These are phyloP conservation scores for Chydorus sphaericus DNA, from an alignment of 2,888 invertebrate species.

Conservation along the genomic window DNA sequence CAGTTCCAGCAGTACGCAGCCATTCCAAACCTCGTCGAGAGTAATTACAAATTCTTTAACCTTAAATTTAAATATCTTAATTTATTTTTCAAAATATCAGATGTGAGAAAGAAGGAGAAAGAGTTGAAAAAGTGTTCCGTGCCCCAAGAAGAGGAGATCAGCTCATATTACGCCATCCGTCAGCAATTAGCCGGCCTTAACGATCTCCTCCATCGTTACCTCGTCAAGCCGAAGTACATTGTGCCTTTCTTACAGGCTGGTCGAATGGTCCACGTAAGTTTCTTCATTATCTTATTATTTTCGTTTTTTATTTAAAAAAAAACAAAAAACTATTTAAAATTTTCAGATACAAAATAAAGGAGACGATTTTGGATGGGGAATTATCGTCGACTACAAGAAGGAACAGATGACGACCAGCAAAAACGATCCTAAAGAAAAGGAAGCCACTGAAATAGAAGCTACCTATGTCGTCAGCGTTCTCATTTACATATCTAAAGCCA, in stretches of 20 bases:
- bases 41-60: slow-evolving; percentile 36
- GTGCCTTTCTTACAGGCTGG: slow-evolving; percentile 92
- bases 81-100: slow-evolving; percentile 30
- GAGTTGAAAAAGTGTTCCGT: slow-evolving; percentile 48
- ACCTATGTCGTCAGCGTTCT: slow-evolving; percentile 69
- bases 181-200: slow-evolving; percentile 61
- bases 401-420: slow-evolving; percentile 31
- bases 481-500: slow-evolving; percentile 42
- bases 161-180: slow-evolving; percentile 70
- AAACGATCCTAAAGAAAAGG: slow-evolving; percentile 25
- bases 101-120: slow-evolving; percentile 47
- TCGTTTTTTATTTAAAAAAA: slow-evolving; percentile 14
- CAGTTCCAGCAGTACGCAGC: slow-evolving; percentile 97
- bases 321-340: slow-evolving; percentile 20
- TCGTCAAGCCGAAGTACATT: slow-evolving; percentile 70
- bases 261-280: slow-evolving; percentile 65
- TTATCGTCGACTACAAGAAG: slow-evolving; percentile 81
- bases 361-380: slow-evolving; percentile 91
- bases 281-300: slow-evolving; percentile 1
- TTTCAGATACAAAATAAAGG: slow-evolving; percentile 60
- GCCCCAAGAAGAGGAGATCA: slow-evolving; percentile 55
- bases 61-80: background rate
- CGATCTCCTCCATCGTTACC: slow-evolving; percentile 55
- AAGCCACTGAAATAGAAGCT: slow-evolving; percentile 40
- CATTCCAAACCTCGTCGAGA: slow-evolving; percentile 75